A percentile compares a stretch with the other conserved stretches of the same genome.
These are phyloP conservation scores for Lagenorhynchus albirostris DNA, from an alignment of 2,113 vertebrate genomes.

Conservation along the genomic window DNA sequence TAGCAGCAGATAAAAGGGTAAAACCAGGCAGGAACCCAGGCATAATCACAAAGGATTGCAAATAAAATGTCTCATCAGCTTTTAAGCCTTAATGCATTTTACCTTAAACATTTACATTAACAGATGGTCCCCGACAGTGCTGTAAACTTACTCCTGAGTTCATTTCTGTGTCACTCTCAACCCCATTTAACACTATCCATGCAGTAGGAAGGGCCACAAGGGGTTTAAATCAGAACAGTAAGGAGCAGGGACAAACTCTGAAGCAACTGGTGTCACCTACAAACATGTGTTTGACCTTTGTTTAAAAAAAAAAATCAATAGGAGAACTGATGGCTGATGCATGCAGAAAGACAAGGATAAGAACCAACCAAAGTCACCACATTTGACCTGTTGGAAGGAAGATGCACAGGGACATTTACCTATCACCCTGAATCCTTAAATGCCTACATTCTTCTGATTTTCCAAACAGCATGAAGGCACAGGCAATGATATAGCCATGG, in stretches of 20 bases:
- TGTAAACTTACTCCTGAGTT: constrained; percentile 82
- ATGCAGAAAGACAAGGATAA: not conserved
- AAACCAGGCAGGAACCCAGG: constrained; percentile 57
- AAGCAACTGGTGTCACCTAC: constrained; percentile 73
- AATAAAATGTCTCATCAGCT: constrained; percentile 81
- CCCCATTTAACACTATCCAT: constrained; percentile 72
- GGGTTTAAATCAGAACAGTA: constrained; percentile 72
- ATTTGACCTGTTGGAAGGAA: not conserved
- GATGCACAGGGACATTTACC: not conserved
- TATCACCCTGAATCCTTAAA: not conserved
- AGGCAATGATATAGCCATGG: not conserved
- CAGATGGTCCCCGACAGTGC: constrained; percentile 83
- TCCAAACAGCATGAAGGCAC: not conserved
- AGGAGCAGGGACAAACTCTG: constrained; percentile 58
- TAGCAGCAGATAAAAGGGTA: constrained; percentile 56
- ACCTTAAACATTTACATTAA: constrained; percentile 88
- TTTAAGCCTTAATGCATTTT: constrained; percentile 77
- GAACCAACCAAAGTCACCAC: not conserved
- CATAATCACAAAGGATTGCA: constrained; percentile 79
- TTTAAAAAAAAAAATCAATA: constrained; percentile 55
- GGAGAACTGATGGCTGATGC: constrained; percentile 16
- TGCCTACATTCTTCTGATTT: not conserved
- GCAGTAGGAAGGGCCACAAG: constrained; percentile 72
- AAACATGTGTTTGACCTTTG: constrained; percentile 72
- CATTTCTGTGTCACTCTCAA: constrained; percentile 78